A percentile compares a stretch with the other conserved stretches of the same genome.
Evolutionary conservation across 2,113 vertebrate species (phyloP).

Genomic region (Cromileptes altivelis): DNA sequence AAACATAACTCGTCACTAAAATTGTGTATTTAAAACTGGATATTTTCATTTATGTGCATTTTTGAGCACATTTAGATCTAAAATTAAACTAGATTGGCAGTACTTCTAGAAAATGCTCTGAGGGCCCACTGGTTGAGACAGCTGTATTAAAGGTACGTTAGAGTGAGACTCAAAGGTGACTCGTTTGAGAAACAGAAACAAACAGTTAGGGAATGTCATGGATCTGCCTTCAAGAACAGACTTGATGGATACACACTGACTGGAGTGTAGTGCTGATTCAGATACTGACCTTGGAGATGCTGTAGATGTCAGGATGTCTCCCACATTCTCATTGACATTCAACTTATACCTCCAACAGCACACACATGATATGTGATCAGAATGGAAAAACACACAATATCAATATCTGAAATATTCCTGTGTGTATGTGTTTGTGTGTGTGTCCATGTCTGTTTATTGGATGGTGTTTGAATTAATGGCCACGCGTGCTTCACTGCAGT

Average conservation of each 20-base stretch:
- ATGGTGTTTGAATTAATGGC: conserved; percentile 58
- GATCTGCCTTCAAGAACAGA: conserved; percentile 45
- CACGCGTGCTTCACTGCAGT: conserved; percentile 25
- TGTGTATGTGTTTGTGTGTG: conserved; percentile 32
- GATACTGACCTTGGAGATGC: conserved; percentile 78
- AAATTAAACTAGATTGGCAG: too few species aligned
- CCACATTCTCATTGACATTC: conserved; percentile 75
- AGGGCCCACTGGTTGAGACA: too few species aligned
- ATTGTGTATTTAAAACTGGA: too few species aligned
- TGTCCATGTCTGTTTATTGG: conserved; percentile 55
- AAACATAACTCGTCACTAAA: too few species aligned
- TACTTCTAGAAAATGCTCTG: too few species aligned
- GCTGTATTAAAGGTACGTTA: conserved; percentile 18
- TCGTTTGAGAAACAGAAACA: conserved; percentile 67
- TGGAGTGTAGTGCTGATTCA: conserved; percentile 65
- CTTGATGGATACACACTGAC: conserved; percentile 52
- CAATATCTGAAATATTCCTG: conserved; percentile 72
- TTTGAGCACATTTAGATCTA: too few species aligned
- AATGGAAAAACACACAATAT: conserved; percentile 72
- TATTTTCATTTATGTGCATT: too few species aligned
- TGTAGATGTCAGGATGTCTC: conserved; percentile 71
- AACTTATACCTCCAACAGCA: conserved; percentile 85
- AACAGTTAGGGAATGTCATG: conserved; percentile 45
- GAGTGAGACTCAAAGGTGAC: conserved; percentile 41
- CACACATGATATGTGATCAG: conserved; percentile 78